Evolutionary conservation across 2,888 invertebrate genomes (phyloP).

Genomic region (Troilus luridus): DNA sequence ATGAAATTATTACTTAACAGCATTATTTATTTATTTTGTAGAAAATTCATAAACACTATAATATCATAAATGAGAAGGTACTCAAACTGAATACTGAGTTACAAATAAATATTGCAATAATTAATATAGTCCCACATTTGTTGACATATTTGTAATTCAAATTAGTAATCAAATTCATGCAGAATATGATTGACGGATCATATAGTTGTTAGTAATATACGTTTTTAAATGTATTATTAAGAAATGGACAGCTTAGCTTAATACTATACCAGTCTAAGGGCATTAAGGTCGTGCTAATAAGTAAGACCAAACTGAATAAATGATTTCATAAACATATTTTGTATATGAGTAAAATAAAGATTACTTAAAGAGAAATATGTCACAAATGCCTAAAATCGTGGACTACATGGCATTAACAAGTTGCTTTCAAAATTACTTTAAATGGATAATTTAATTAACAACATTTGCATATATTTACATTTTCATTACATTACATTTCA

Average conservation of each 20-base stretch:
- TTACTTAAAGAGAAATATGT: too few species aligned
- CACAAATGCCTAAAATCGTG: not conserved
- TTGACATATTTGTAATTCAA: not conserved
- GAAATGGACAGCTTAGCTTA: not conserved
- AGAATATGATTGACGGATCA: not conserved
- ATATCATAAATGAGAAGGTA: constrained; percentile 37
- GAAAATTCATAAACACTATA: constrained; percentile 38
- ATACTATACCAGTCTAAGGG: not conserved
- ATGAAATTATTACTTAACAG: not conserved
- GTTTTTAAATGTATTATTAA: not conserved
- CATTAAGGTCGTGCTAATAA: not conserved
- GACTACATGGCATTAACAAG: not conserved
- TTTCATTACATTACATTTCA: not conserved
- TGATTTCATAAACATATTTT: not conserved
- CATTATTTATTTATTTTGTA: constrained; percentile 7
- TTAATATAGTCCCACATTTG: constrained; percentile 2
- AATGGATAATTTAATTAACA: not conserved
- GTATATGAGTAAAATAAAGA: not conserved
- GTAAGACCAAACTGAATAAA: not conserved
- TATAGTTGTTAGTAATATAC: not conserved
- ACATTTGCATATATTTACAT: constrained; percentile 30
- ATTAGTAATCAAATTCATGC: not conserved
- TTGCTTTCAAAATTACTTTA: not conserved
- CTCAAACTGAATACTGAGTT: constrained; percentile 30
- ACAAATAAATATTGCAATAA: constrained; percentile 5